These are phyloP conservation scores for Acanthosoma haemorrhoidale DNA, from an alignment of 2,888 invertebrate species.

Conservation along the genomic window DNA sequence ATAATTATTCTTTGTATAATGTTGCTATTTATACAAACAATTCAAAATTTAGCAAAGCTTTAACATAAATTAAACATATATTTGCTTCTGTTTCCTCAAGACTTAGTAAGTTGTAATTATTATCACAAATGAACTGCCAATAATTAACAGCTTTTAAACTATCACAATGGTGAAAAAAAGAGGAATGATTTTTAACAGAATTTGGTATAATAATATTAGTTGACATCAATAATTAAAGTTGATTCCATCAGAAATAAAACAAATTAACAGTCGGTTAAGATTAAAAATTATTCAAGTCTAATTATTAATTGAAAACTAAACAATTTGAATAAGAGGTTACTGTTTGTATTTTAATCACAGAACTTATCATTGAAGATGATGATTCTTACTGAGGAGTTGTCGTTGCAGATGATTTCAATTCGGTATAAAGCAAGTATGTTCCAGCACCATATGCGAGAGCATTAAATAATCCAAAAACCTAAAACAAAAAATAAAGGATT, in stretches of 20 bases:
- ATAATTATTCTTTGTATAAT: too few relatives aligned
- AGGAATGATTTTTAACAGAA: neutral
- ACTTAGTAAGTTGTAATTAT: too few relatives aligned
- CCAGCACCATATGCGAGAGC: constrained; percentile 71
- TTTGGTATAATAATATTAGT: neutral
- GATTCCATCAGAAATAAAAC: neutral
- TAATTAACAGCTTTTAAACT: neutral
- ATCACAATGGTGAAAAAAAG: neutral
- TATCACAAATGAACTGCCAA: neutral
- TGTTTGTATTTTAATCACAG: neutral
- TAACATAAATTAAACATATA: neutral
- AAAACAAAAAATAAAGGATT: constrained; percentile 43
- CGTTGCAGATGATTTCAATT: constrained; percentile 53
- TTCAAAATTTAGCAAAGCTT: too few relatives aligned
- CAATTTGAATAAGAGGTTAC: neutral
- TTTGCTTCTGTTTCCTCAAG: too few relatives aligned
- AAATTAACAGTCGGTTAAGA: neutral
- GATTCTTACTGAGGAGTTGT: constrained; percentile 18
- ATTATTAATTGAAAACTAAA: neutral
- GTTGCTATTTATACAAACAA: too few relatives aligned
- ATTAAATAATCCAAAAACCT: constrained; percentile 79
- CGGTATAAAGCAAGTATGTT: constrained; percentile 66
- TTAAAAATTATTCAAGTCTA: neutral
- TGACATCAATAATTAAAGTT: constrained; percentile 8
- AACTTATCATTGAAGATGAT: neutral